phyloP scores from a whole-genome alignment of 92 coral and sea anemone genomes.

The Desmophyllum pertusum region DNA sequence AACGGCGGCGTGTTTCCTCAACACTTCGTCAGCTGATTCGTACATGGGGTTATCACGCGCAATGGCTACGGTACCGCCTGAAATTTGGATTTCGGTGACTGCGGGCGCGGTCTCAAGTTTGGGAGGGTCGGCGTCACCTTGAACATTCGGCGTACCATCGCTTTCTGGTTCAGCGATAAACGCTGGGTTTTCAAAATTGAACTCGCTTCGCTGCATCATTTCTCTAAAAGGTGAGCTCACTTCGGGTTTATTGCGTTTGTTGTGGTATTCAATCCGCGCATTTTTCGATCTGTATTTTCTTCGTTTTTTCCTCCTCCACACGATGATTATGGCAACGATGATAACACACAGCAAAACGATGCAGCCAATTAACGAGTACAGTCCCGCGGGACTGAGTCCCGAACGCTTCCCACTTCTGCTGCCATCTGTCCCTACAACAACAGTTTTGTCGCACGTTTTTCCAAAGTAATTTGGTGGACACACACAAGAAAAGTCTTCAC shows the following conservation, averaged over 20 bases:
- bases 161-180: slow-evolving; percentile 51
- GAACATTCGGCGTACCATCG: slow-evolving; percentile 2
- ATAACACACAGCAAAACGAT: slow-evolving; percentile 39
- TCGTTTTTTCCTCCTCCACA: slow-evolving; percentile 54
- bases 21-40: slow-evolving; percentile 67
- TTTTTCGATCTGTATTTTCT: slow-evolving; percentile 56
- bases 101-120: neutral
- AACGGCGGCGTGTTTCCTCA: slow-evolving; percentile 53
- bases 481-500: slow-evolving; percentile 62
- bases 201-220: slow-evolving; percentile 54
- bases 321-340: slow-evolving; percentile 37
- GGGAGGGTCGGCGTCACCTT: neutral
- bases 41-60: slow-evolving; percentile 71
- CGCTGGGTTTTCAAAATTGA: slow-evolving; percentile 64
- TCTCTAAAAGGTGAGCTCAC: slow-evolving; percentile 72
- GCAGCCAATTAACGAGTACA: slow-evolving; percentile 50
- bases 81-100: slow-evolving; percentile 54
- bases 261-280: slow-evolving; percentile 61
- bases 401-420: slow-evolving; percentile 20
- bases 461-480: slow-evolving; percentile 54
- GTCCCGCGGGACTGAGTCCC: slow-evolving; percentile 47
- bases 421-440: neutral
- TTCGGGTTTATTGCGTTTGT: slow-evolving; percentile 40
- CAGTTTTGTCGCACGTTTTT: slow-evolving; percentile 40
- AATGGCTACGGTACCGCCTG: slow-evolving; percentile 54